Evolutionary conservation across 1,140 invertebrate species (phyloP).

Genomic region (Anastrepha obliqua): DNA sequence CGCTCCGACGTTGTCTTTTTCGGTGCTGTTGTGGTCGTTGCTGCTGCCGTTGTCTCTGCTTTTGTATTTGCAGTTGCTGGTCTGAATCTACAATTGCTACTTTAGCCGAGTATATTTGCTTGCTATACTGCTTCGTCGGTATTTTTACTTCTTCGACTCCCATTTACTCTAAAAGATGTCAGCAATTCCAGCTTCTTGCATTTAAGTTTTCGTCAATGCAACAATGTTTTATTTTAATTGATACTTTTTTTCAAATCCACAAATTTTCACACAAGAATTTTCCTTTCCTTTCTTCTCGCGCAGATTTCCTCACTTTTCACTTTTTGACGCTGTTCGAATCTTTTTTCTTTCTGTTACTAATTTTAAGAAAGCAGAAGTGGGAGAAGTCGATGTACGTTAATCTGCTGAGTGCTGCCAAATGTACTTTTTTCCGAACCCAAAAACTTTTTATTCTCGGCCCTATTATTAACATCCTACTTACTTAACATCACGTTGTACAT

Average conservation of each 20-base stretch:
- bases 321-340: conserved; percentile 44
- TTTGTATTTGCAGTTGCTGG: conserved; percentile 15
- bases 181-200: background rate
- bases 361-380: conserved; percentile 3
- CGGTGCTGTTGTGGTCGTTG: conserved; percentile 51
- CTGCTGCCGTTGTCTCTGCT: conserved; percentile 41
- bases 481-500: no score
- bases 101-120: conserved; percentile 30
- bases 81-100: conserved; percentile 3
- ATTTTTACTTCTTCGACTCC: conserved; percentile 34
- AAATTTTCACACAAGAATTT: conserved; percentile 54
- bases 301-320: conserved; percentile 42
- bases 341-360: conserved; percentile 9
- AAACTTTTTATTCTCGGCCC: background rate
- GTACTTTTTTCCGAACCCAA: background rate
- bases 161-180: conserved; percentile 33
- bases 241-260: conserved; percentile 29
- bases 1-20: conserved; percentile 47
- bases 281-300: conserved; percentile 48
- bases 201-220: conserved; percentile 33
- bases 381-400: conserved; percentile 10
- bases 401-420: background rate
- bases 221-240: conserved; percentile 51
- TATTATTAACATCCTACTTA: background rate
- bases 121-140: conserved; percentile 25